A percentile compares a stretch with the other conserved stretches of the same genome.
Conservation (phyloP, 2,797 vertebrate species). For the Oceanodroma leucorhoa region DNA sequence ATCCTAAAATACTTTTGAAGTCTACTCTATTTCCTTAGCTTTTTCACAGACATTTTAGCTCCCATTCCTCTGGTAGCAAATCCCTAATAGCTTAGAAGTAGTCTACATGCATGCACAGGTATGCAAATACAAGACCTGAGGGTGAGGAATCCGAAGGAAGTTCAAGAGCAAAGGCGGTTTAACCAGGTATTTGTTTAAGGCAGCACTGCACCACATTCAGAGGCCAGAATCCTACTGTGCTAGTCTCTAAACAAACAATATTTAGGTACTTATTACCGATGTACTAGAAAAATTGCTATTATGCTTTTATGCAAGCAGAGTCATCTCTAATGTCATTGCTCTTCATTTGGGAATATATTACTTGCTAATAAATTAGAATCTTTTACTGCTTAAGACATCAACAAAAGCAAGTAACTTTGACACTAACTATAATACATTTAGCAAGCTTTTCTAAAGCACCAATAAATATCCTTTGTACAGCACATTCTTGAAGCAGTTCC, state of each 20-base stretch:
- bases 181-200: background rate
- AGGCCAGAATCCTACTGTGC: background rate
- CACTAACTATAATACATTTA: background rate
- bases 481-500: background rate
- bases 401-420: background rate
- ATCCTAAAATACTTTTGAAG: background rate
- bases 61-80: background rate
- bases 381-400: background rate
- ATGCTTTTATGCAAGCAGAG: background rate
- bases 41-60: background rate
- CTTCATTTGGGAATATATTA: background rate
- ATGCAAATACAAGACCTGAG: conserved; percentile 9
- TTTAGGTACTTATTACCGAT: background rate
- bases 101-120: background rate
- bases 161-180: background rate
- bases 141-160: conserved; percentile 9
- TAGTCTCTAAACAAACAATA: background rate
- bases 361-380: background rate
- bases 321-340: background rate
- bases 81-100: background rate
- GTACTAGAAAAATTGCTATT: background rate
- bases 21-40: background rate
- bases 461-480: background rate
- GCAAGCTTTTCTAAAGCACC: background rate
- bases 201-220: background rate